Base-by-base conservation (phyloP, 2,113 vertebrate genomes). In the Stercorarius parasiticus region DNA sequence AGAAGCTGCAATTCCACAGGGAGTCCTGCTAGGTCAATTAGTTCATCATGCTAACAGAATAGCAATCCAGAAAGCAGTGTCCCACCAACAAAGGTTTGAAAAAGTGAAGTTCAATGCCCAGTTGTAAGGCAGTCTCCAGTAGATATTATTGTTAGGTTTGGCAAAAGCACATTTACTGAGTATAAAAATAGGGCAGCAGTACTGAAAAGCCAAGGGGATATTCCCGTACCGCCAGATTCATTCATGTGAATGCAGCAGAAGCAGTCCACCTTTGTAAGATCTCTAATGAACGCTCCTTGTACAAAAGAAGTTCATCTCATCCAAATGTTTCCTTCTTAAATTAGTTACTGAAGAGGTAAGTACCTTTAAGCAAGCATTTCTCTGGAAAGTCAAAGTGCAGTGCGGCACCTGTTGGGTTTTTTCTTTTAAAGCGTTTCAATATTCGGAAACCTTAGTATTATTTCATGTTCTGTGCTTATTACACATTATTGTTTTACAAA, bases 1-100 rank as follows among this genome's bases (percentile, higher is more conserved):
- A 98, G 97, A 98, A 97, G 95, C 97, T 90, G 91, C 93, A 88
- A 67, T 98, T 95, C 98, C 89, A 53, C 6, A 5, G 97, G 97
- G 97, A 98, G 92, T 58, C 96, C 91, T 82, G 95, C 88, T 95
- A 98, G 98, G 98, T 98, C 98, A 98, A 97, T 98, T 97, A 98
- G 98, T 96, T 98, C 97, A 98, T 98, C 96, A 82, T 89, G 93
- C 83, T 92, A 93, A 97, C 76, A 97, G 96, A 98, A 96, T 4
- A 97, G 96, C 79, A 78, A 96, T 93, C 97, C 86, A 93, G 92
- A 94, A 97, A 96, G 84, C 83, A 94, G 52, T 91, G 95, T 92
- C 93, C 91, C 93, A 53, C 90, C 72, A 96, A 96, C 87, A 91
- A 93, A 92, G 74, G 43, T 47, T 74, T 93, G 72, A 91, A 91